Conservation (phyloP, 2,113 vertebrate species). For the Ammodytes marinus region DNA sequence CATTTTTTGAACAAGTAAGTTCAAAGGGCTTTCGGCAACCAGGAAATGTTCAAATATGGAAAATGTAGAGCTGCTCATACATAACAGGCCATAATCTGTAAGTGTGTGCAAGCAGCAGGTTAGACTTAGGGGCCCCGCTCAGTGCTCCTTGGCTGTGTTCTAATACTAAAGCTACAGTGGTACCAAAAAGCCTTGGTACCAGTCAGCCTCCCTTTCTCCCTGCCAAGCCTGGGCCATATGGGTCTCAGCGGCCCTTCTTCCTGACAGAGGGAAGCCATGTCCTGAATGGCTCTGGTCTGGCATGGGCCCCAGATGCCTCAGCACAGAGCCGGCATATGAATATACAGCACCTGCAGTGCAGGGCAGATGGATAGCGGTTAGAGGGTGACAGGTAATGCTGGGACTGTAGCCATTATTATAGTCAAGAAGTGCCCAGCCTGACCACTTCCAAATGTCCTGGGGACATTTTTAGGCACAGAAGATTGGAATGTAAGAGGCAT, state of each 20-base stretch:
- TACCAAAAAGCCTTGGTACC: constrained; percentile 50
- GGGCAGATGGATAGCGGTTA: constrained; percentile 74
- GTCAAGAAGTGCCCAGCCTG: constrained; percentile 18
- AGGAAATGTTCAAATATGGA: constrained; percentile 44
- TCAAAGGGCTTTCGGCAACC: constrained; percentile 29
- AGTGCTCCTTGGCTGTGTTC: constrained; percentile 49
- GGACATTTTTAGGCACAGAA: constrained; percentile 46
- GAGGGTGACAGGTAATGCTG: constrained; percentile 69
- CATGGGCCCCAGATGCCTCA: constrained; percentile 59
- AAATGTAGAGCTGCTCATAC: constrained; percentile 34
- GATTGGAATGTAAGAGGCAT: constrained; percentile 40
- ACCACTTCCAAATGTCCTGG: constrained; percentile 33
- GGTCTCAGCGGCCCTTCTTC: constrained; percentile 81
- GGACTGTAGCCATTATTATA: constrained; percentile 47
- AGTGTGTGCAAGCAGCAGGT: constrained; percentile 55
- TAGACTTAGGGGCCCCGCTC: constrained; percentile 65
- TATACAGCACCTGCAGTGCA: constrained; percentile 63
- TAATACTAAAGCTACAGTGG: constrained; percentile 42
- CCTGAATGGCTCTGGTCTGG: constrained; percentile 73
- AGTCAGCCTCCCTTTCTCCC: constrained; percentile 22
- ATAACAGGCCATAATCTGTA: constrained; percentile 42
- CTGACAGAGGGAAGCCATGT: constrained; percentile 78
- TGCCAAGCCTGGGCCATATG: constrained; percentile 81
- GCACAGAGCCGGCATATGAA: constrained; percentile 63
- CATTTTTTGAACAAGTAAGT: constrained; percentile 23